phyloP scores from a whole-genome alignment of 2,797 vertebrate species.

The Neosalanx taihuensis region DNA sequence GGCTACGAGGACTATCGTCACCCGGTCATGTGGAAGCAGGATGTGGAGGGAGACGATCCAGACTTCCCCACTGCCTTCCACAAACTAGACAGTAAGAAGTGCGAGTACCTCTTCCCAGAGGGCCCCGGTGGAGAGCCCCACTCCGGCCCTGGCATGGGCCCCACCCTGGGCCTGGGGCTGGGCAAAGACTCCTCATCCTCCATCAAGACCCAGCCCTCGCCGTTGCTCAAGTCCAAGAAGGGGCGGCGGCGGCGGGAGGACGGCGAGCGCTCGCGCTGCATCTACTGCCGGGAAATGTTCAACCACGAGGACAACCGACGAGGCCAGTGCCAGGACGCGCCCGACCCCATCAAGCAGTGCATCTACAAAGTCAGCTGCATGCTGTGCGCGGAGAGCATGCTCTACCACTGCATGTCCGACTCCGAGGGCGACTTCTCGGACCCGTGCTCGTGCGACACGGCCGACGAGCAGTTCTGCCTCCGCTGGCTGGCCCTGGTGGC shows the following conservation, averaged over 20 bases:
- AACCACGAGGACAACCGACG: constrained; percentile 97
- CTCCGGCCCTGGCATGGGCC: constrained; percentile 61
- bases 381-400: constrained; percentile 99
- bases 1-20: constrained; percentile 98
- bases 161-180: constrained; percentile 56
- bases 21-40: constrained; percentile 93
- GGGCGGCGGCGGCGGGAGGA: constrained; percentile 92
- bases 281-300: constrained; percentile 98
- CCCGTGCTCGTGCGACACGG: constrained; percentile 97
- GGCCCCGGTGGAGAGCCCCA: constrained; percentile 79
- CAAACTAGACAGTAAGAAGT: constrained; percentile 93
- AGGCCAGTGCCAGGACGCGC: constrained; percentile 95
- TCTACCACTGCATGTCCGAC: constrained; percentile 99
- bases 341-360: constrained; percentile 96
- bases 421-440: constrained; percentile 98
- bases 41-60: constrained; percentile 84
- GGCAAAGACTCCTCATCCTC: constrained; percentile 77
- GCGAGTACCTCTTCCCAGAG: constrained; percentile 88
- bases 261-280: constrained; percentile 94
- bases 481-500: constrained; percentile 96
- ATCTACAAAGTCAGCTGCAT: constrained; percentile 99
- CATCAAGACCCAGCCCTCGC: constrained; percentile 85
- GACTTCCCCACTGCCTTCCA: constrained; percentile 84
- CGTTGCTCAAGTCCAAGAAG: constrained; percentile 86
- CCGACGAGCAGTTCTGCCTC: constrained; percentile 97